These are phyloP conservation scores for Eristalis pertinax DNA, from an alignment of 2,888 invertebrate species.

Conservation along the genomic window DNA sequence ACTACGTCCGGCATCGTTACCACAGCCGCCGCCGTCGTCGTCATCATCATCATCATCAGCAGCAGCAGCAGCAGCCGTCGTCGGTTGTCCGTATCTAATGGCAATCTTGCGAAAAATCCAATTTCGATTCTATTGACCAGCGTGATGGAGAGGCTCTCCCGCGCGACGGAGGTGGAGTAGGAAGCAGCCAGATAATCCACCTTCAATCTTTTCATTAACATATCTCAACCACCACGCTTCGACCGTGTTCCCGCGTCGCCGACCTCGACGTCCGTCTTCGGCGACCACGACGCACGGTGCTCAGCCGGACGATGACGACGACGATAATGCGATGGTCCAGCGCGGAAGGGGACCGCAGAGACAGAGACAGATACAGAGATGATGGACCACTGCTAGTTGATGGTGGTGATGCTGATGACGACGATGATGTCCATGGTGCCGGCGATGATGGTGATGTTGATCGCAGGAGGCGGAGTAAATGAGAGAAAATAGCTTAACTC, in stretches of 20 bases:
- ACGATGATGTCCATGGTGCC: conserved; percentile 46
- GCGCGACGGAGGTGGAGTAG: conserved; percentile 58
- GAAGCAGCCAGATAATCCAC: conserved; percentile 68
- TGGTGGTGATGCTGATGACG: conserved; percentile 28
- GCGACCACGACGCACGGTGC: background rate
- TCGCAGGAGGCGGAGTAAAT: conserved; percentile 67
- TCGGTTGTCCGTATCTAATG: conserved; percentile 59
- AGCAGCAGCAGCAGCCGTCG: background rate
- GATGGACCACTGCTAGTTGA: conserved; percentile 54
- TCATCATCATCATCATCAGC: conserved; percentile 8
- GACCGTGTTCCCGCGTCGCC: background rate
- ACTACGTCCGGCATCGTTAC: background rate
- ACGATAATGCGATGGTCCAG: background rate
- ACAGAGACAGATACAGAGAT: conserved; percentile 6
- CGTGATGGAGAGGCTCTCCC: background rate
- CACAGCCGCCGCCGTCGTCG: background rate
- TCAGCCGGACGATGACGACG: conserved; percentile 6
- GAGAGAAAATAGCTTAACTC: conserved; percentile 52
- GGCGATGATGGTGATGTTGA: conserved; percentile 27
- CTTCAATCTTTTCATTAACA: conserved; percentile 72
- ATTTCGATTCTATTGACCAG: conserved; percentile 63
- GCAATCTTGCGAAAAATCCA: conserved; percentile 67
- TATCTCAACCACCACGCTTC: conserved; percentile 38
- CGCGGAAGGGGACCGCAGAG: background rate
- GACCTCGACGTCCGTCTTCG: background rate